Base-by-base conservation (phyloP, 1,140 invertebrate genomes). In the Chelonus insularis region DNA sequence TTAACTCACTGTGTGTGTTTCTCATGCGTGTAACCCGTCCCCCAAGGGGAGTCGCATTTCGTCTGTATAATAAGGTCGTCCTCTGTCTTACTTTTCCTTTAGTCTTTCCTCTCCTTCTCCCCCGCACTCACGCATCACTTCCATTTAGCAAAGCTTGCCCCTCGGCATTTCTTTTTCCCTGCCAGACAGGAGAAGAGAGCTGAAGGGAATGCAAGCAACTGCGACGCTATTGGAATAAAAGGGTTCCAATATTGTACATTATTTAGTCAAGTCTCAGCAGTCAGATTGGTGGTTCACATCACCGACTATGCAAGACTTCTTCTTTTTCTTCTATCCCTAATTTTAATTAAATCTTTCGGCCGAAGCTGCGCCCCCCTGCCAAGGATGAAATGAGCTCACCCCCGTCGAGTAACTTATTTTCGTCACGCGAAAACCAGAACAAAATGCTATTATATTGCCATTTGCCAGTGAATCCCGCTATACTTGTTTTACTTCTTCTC, bases 291-390 rank as follows among this genome's bases (percentile, higher is more conserved):
- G 41, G 25, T 23, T 12, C 29, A 36, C 47, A 36, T 37, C 21
- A 21, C 23, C 25, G 8, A 9, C 21, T 37, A 23, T 51, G 12
- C 29, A n/a, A 39, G 16, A 43, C 2, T 23, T 41, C n/a, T 8
- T 6, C 11, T n/a, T n/a, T n/a, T 48, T 47, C 14, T 12, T 25
- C 41, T 36, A 56, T 39, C 47, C 67, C 68, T 61, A 72, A 75
- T 75, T 75, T 73, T 73, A 73, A 75, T 75, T 75, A 75, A 75
- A 72, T 57, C 66, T 71, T 65, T 55, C 68, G 60, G 65, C 36
- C 61, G 64, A 63, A 65, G 65, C 34, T 36, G 56, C 54, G 68
- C 45, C 70, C 71, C n/a, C 71, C 69, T 65, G 73, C 69, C 60
- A 68, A 62, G 63, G 65, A 59, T 58, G 59, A 72, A 71, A 70